Conservation (phyloP, 2,888 invertebrate species). For the Parnassius smintheus region DNA sequence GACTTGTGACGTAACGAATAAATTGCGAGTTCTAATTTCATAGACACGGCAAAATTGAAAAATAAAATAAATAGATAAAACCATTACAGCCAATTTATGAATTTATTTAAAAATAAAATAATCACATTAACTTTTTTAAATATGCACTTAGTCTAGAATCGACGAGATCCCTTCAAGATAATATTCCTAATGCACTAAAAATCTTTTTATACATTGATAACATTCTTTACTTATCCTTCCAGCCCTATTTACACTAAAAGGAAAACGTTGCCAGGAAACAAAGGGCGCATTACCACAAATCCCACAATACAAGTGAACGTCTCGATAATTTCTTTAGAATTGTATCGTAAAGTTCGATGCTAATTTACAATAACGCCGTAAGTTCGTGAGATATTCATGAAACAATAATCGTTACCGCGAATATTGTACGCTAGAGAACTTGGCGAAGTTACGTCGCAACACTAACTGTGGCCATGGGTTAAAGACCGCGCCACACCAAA, state of each 20-base stretch:
- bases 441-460: slow-evolving; percentile 17
- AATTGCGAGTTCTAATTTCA: neutral
- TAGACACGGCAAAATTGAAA: too few species aligned
- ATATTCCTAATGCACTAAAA: too few species aligned
- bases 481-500: slow-evolving; percentile 16
- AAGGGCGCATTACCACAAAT: slow-evolving; percentile 18
- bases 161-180: too few species aligned
- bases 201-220: too few species aligned
- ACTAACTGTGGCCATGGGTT: slow-evolving; percentile 13
- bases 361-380: slow-evolving; percentile 26
- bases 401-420: slow-evolving; percentile 45
- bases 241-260: neutral
- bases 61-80: too few species aligned
- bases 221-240: too few species aligned
- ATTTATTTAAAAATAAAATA: too few species aligned
- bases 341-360: slow-evolving; percentile 19
- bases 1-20: neutral
- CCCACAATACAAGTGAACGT: slow-evolving; percentile 11
- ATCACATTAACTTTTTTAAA: too few species aligned
- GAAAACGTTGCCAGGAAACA: slow-evolving; percentile 23
- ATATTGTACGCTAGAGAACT: slow-evolving; percentile 32
- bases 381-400: slow-evolving; percentile 43
- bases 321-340: slow-evolving; percentile 18
- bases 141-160: too few species aligned
- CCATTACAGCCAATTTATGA: too few species aligned